phyloP scores from a whole-genome alignment of 2,113 vertebrate species.

The Lagenorhynchus albirostris region DNA sequence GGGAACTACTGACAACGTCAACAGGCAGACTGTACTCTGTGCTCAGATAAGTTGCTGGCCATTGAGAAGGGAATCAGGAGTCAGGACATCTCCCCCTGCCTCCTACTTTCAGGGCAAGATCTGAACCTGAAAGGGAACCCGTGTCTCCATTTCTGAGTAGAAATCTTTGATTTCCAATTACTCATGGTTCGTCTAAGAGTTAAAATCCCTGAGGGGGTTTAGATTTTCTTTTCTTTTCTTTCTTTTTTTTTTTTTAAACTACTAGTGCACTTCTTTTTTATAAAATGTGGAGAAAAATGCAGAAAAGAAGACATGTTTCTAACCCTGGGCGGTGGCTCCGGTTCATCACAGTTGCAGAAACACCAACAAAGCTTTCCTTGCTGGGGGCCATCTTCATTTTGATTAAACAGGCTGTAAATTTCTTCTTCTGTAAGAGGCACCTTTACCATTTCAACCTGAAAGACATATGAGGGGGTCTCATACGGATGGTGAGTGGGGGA shows the following conservation, averaged over 20 bases:
- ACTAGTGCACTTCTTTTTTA: not conserved
- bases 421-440: conserved; percentile 75
- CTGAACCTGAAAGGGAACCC: not conserved
- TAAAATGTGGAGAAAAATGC: not conserved
- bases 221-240: not conserved
- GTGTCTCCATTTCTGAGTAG: not conserved
- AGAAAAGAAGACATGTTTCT: not conserved
- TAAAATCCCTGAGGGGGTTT: not conserved
- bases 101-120: not conserved
- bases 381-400: not conserved
- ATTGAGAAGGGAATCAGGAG: not conserved
- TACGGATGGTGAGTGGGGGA: not conserved
- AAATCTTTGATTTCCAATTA: conserved; percentile 8
- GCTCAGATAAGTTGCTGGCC: not conserved
- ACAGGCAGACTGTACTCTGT: not conserved
- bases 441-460: conserved; percentile 72
- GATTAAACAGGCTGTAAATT: conserved; percentile 40
- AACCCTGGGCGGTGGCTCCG: conserved; percentile 65
- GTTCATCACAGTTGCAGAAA: conserved; percentile 67
- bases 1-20: not conserved
- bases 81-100: not conserved
- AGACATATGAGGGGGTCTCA: not conserved
- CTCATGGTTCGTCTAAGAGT: not conserved
- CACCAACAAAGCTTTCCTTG: conserved; percentile 39
- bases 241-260: not conserved